Evolutionary conservation across 2,888 invertebrate species (phyloP), one percentile per base, ranked within the genome.

Genomic region (Pterostichus niger): DNA sequence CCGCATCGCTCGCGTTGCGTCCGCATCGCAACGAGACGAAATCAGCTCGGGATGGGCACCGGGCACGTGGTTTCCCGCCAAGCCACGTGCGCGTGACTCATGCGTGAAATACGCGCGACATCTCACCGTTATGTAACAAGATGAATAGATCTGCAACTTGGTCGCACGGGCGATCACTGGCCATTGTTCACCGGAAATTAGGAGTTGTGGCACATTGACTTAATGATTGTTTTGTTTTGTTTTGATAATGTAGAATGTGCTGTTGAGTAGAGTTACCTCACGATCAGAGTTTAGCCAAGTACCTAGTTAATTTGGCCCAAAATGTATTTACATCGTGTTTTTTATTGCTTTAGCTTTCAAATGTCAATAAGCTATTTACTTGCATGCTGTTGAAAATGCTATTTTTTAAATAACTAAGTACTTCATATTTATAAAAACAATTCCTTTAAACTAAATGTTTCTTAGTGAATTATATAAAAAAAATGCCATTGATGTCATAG

Each of bases 41-140:
- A 49, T 49, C 49, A 49, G 49, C 49, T 49, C 40, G 40, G 40
- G 40, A 40, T 40, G 24, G 6, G 15, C 59, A 24, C 17, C 17
- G 10, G 64, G 33, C 33, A 64, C 64, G 64, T 5, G 33, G 61
- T 49, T 49, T 49, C 49, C 49, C 49, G 49, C 49, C 49, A 49
- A 49, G 49, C 11, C 64, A 64, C 64, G 64, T 64, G 64, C 64
- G 35, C 64, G 64, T 64, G 64, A 64, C 35, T 64, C 64, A 64
- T 35, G 64, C 64, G 64, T 35, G n/a, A 49, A 49, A 10, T 7
- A 64, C 33, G 64, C 64, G 59, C 24, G 59, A 10, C 2, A 59
- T 11, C 15, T 10, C 13, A n/a, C 59, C 31, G 31, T 31, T 31
- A 59, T 31, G 59, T 59, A 31, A 59, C 59, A 2, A 59, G 59